Conservation (phyloP, 2,797 vertebrate genomes). For the Thaleichthys pacificus region DNA sequence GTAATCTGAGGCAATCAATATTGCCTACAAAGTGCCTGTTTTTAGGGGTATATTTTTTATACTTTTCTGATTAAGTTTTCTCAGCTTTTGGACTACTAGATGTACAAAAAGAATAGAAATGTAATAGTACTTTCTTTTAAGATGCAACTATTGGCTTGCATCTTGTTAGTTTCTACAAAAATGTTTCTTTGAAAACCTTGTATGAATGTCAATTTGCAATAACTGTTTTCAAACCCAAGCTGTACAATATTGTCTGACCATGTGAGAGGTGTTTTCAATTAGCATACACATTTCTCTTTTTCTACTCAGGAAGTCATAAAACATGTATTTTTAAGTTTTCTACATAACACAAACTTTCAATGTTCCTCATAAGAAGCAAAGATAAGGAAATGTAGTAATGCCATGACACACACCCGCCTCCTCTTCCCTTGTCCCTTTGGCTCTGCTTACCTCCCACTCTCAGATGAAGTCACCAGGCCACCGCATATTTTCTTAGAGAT, state of each 20-base stretch:
- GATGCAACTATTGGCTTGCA: not conserved
- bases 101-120: not conserved
- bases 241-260: too few relatives aligned
- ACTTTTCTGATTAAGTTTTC: not conserved
- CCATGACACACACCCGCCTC: not conserved
- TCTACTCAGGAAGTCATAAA: too few relatives aligned
- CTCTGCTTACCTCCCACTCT: constrained; percentile 20
- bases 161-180: not conserved
- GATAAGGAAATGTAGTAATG: too few relatives aligned
- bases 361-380: too few relatives aligned
- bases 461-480: constrained; percentile 11
- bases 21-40: not conserved
- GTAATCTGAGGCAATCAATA: not conserved
- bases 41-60: not conserved
- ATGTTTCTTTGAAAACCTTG: not conserved
- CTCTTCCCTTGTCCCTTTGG: constrained; percentile 6
- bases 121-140: not conserved
- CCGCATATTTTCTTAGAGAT: constrained; percentile 5
- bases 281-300: too few relatives aligned
- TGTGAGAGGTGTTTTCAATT: too few relatives aligned
- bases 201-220: not conserved
- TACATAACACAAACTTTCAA: too few relatives aligned
- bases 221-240: not conserved
- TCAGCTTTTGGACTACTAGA: not conserved
- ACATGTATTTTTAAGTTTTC: too few relatives aligned